Conservation (phyloP, 2,888 invertebrate genomes). For the Nomada ruficornis region DNA sequence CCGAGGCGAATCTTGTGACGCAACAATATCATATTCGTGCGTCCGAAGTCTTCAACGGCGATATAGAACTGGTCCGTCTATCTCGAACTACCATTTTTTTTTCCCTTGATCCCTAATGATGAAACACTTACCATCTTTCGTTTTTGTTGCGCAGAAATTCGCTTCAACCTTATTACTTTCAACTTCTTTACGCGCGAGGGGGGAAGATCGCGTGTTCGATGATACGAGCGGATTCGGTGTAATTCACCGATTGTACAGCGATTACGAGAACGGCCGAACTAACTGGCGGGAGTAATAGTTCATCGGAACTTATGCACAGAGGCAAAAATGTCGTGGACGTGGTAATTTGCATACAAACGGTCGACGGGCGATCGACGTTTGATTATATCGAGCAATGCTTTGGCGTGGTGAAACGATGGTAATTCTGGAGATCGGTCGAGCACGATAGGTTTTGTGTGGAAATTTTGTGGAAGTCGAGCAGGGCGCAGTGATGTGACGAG, state of each 20-base stretch:
- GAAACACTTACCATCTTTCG: conserved; percentile 28
- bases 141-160: not conserved
- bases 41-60: too few species aligned
- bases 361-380: too few species aligned
- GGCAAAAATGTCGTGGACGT: conserved; percentile 38
- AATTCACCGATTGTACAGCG: conserved; percentile 13
- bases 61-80: too few species aligned
- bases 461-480: too few species aligned
- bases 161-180: too few species aligned
- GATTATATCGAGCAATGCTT: not conserved
- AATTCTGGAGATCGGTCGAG: not conserved
- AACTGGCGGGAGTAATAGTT: conserved; percentile 8
- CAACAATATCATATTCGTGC: not conserved
- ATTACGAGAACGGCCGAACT: conserved; percentile 24
- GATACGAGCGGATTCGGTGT: not conserved
- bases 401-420: too few species aligned
- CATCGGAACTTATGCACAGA: conserved; percentile 19
- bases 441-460: too few species aligned
- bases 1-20: not conserved
- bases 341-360: conserved; percentile 36
- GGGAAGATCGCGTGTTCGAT: not conserved
- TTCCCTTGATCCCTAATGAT: not conserved
- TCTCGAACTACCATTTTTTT: not conserved
- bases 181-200: not conserved
- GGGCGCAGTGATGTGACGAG: too few species aligned